These are phyloP conservation scores for Chaetops frenatus DNA, from an alignment of 2,113 vertebrate genomes.

Conservation along the genomic window DNA sequence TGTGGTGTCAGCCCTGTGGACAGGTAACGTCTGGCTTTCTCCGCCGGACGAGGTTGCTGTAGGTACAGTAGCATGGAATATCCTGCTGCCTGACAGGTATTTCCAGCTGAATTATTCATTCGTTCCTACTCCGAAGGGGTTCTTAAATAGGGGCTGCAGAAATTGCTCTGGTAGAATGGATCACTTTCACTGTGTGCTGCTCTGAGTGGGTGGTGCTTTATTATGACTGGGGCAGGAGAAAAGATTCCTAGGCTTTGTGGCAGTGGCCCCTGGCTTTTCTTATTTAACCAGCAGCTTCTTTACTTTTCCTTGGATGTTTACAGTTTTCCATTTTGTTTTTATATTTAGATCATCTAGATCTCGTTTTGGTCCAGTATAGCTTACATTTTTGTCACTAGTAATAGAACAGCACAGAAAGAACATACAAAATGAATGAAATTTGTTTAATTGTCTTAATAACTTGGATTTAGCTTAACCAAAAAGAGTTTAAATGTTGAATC, in stretches of 20 bases:
- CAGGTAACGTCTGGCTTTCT: background rate
- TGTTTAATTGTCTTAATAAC: background rate
- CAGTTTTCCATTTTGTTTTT: background rate
- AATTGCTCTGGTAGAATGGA: background rate
- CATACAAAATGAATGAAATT: background rate
- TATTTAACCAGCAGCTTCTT: background rate
- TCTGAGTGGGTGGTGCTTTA: background rate
- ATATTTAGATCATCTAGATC: background rate
- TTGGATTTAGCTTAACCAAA: background rate
- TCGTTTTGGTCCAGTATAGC: background rate
- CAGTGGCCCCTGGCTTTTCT: background rate
- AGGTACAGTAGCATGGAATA: background rate
- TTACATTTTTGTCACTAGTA: background rate
- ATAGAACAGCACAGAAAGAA: background rate
- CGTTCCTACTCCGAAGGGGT: background rate
- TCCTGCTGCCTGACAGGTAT: conserved; percentile 35
- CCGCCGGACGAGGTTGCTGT: background rate
- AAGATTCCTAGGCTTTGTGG: background rate
- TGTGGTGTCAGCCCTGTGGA: background rate
- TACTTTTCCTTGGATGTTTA: background rate
- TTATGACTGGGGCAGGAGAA: background rate
- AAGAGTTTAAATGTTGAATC: background rate
- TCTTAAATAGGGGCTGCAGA: background rate
- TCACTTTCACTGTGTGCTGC: background rate
- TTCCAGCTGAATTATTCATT: conserved; percentile 35